Percentiles rank a stretch among this genome's conserved stretches.
Conservation (phyloP, 2,113 vertebrate genomes). For the Ptychochromis oligacanthus region DNA sequence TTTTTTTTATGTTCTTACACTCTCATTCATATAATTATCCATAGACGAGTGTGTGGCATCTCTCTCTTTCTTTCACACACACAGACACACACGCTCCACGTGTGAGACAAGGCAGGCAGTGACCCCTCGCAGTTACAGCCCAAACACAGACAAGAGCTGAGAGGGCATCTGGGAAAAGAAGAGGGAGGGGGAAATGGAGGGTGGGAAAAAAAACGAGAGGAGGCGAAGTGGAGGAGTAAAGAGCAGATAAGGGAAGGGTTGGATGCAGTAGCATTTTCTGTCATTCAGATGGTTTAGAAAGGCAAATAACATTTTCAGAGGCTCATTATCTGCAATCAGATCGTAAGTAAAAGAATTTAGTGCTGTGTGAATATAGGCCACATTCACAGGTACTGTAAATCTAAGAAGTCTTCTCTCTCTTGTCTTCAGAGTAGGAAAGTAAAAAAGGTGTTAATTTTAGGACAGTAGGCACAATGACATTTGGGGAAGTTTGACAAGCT, state of each 20-base stretch:
- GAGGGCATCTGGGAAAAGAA: conserved; percentile 65
- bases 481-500: conserved; percentile 51
- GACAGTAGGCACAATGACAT: conserved; percentile 47
- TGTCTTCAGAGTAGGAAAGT: conserved; percentile 22
- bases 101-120: conserved; percentile 76
- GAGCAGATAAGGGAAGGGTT: conserved; percentile 28
- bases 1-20: conserved; percentile 37
- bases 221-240: conserved; percentile 34
- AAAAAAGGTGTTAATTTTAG: conserved; percentile 6
- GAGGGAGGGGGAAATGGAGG: conserved; percentile 37
- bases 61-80: conserved; percentile 15
- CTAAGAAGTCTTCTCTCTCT: background rate
- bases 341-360: conserved; percentile 15
- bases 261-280: conserved; percentile 33
- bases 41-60: conserved; percentile 22
- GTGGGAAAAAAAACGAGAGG: conserved; percentile 57
- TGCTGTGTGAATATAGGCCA: background rate
- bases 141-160: conserved; percentile 76
- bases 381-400: conserved; percentile 7
- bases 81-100: conserved; percentile 50
- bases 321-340: conserved; percentile 47
- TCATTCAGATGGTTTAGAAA: conserved; percentile 51
- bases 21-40: conserved; percentile 64
- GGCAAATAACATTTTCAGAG: conserved; percentile 38
- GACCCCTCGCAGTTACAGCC: conserved; percentile 75